phyloP scores from a whole-genome alignment of 1,140 invertebrate species.

The Glossosoma conforme region DNA sequence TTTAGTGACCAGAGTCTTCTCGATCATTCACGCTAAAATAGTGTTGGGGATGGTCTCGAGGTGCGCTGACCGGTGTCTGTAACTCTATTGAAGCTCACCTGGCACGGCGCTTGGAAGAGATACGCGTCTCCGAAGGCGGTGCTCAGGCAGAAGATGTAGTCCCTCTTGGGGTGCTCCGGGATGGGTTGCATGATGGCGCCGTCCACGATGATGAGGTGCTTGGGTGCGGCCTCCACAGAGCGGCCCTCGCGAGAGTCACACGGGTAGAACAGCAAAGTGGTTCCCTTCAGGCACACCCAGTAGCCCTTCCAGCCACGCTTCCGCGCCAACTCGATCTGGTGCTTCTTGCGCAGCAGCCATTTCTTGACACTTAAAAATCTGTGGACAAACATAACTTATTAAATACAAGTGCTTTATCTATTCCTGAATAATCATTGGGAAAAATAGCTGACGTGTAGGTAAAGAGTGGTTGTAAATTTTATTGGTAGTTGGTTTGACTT shows the following conservation, averaged over 20 bases:
- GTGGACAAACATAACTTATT: too few species aligned
- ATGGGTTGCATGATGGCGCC: constrained; percentile 97
- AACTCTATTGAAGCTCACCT: constrained; percentile 56
- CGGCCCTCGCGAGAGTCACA: constrained; percentile 89
- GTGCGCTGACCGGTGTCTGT: too few species aligned
- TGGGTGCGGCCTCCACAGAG: constrained; percentile 86
- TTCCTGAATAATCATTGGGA: too few species aligned
- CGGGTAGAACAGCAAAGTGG: constrained; percentile 93
- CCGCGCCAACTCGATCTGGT: constrained; percentile 91
- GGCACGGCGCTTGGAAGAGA: constrained; percentile 87
- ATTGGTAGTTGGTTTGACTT: too few species aligned
- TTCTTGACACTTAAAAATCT: constrained; percentile 98
- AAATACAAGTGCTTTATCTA: neutral
- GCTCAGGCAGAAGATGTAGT: constrained; percentile 96
- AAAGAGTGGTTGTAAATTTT: too few species aligned
- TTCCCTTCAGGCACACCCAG: constrained; percentile 97
- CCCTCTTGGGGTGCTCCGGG: constrained; percentile 95
- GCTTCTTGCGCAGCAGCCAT: constrained; percentile 94
- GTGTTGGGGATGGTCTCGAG: too few species aligned
- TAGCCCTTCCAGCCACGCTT: constrained; percentile 97
- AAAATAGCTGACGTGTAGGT: too few species aligned
- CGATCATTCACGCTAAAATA: too few species aligned
- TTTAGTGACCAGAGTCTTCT: too few species aligned
- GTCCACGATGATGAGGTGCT: constrained; percentile 94
- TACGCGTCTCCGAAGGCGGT: constrained; percentile 97